These are phyloP conservation scores for Nyleta sp. DNA, from an alignment of 2,888 invertebrate species.

Conservation along the genomic window DNA sequence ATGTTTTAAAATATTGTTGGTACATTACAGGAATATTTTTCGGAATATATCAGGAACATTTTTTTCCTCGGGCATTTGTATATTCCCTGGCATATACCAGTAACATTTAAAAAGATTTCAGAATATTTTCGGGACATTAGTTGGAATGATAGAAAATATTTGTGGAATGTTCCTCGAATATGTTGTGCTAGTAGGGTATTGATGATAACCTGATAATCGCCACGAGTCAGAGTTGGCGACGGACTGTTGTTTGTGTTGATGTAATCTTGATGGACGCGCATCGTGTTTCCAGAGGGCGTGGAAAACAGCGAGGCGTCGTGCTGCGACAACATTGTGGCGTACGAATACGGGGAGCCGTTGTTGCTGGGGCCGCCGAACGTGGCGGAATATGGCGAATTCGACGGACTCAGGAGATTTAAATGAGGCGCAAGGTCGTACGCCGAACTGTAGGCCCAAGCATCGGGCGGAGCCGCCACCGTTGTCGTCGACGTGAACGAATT, in stretches of 20 bases:
- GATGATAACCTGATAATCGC: constrained; percentile 75
- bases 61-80: too few species aligned
- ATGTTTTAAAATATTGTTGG: too few species aligned
- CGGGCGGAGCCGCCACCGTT: constrained; percentile 87
- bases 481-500: constrained; percentile 84
- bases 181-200: too few species aligned
- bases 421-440: constrained; percentile 91
- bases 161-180: too few species aligned
- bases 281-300: constrained; percentile 80
- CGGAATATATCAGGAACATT: too few species aligned
- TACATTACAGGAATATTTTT: too few species aligned
- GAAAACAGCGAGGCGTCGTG: constrained; percentile 90
- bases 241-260: constrained; percentile 86
- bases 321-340: constrained; percentile 84
- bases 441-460: constrained; percentile 91
- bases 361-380: constrained; percentile 81
- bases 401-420: constrained; percentile 88
- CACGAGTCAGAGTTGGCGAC: constrained; percentile 84
- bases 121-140: too few species aligned
- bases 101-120: too few species aligned
- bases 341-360: constrained; percentile 79
- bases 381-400: constrained; percentile 86
- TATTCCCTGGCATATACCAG: too few species aligned
- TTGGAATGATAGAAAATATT: too few species aligned
- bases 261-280: constrained; percentile 87